Evolutionary conservation across 2,888 invertebrate genomes (phyloP).

Genomic region (Acrobasis suavella): DNA sequence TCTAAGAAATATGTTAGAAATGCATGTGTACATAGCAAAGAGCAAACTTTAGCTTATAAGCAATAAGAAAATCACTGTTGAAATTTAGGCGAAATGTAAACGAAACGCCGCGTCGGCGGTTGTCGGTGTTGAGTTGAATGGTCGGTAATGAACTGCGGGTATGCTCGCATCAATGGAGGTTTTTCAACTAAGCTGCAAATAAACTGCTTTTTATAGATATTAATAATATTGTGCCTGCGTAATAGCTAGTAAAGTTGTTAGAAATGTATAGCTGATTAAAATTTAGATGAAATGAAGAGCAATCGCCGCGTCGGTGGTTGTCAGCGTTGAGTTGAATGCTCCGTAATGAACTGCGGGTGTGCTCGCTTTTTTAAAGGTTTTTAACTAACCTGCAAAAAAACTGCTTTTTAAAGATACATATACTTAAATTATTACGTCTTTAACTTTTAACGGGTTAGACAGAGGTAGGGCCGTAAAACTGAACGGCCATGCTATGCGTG

Average conservation of each 20-base stretch:
- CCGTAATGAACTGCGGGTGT: conserved; percentile 59
- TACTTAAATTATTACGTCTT: too few species aligned
- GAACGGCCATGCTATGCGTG: too few species aligned
- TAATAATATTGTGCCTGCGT: too few species aligned
- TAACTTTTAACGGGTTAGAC: too few species aligned
- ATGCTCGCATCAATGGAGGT: conserved; percentile 43
- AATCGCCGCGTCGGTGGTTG: conserved; percentile 51
- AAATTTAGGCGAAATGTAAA: conserved; percentile 64
- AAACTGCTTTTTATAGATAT: not conserved
- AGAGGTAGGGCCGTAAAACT: too few species aligned
- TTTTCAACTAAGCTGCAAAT: conserved; percentile 40
- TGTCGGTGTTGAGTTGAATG: conserved; percentile 53
- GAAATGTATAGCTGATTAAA: too few species aligned
- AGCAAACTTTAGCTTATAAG: too few species aligned
- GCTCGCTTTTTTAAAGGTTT: conserved; percentile 49
- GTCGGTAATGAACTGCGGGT: conserved; percentile 59
- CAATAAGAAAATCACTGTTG: conserved; percentile 20
- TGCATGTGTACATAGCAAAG: too few species aligned
- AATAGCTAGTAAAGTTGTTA: too few species aligned
- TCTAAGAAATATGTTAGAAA: too few species aligned
- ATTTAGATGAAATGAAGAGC: conserved; percentile 63
- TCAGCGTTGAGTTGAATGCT: conserved; percentile 53
- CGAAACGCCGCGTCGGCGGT: conserved; percentile 52
- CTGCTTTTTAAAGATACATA: too few species aligned
- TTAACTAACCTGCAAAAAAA: conserved; percentile 31